phyloP scores from a whole-genome alignment of 2,797 vertebrate genomes.

The Adelosebastes latens region DNA sequence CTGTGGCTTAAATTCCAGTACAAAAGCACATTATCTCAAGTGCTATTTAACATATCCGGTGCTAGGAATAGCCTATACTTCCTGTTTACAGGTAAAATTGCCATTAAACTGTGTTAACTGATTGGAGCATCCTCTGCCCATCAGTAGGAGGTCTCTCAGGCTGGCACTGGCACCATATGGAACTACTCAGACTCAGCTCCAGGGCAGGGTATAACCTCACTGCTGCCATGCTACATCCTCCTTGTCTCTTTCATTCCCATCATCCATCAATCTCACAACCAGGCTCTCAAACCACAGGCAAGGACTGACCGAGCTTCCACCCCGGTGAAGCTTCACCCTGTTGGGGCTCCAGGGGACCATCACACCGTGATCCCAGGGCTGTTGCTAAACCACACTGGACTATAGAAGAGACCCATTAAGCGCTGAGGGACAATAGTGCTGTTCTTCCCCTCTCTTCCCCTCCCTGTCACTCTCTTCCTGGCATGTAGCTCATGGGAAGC shows the following conservation, averaged over 20 bases:
- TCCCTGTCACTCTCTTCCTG: constrained; percentile 59
- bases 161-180: constrained; percentile 41
- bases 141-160: constrained; percentile 6
- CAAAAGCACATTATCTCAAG: neutral
- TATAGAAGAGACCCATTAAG: constrained; percentile 55
- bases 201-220: constrained; percentile 41
- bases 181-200: constrained; percentile 43
- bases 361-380: constrained; percentile 46
- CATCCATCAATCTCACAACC: constrained; percentile 53
- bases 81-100: neutral
- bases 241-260: constrained; percentile 65
- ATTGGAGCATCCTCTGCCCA: constrained; percentile 8
- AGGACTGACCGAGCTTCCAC: constrained; percentile 55
- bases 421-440: constrained; percentile 60
- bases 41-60: neutral
- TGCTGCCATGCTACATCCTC: constrained; percentile 35
- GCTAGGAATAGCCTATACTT: neutral
- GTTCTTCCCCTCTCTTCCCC: constrained; percentile 60
- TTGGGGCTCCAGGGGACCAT: constrained; percentile 37
- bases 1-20: neutral
- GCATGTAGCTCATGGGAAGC: constrained; percentile 75
- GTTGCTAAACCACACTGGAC: constrained; percentile 59
- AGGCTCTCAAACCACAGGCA: constrained; percentile 41
- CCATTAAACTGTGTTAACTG: neutral
- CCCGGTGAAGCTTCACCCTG: constrained; percentile 32